A percentile compares a stretch with the other conserved stretches of the same genome.
Conservation (phyloP, 2,888 invertebrate species). For the Adela reaumurella region DNA sequence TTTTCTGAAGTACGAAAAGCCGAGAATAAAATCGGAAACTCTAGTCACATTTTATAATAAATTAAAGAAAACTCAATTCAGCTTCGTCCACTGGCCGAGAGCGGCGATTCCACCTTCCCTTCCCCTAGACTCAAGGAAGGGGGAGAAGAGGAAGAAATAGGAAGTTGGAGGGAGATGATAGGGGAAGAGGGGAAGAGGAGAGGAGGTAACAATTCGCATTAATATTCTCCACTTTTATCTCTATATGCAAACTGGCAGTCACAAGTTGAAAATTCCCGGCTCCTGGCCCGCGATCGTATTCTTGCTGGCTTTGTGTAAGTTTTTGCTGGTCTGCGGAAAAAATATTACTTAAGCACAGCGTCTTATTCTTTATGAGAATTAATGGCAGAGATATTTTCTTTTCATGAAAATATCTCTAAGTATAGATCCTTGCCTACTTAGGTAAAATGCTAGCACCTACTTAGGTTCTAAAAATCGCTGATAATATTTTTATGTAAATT, state of each 20-base stretch:
- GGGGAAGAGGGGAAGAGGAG: conserved; percentile 17
- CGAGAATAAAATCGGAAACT: no score
- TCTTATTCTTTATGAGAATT: no score
- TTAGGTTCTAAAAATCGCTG: no score
- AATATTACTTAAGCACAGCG: not conserved
- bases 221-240: conserved; percentile 58
- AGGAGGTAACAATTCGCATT: conserved; percentile 44
- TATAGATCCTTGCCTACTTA: no score
- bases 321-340: not conserved
- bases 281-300: conserved; percentile 33
- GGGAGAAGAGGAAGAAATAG: not conserved
- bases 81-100: conserved; percentile 37
- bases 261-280: conserved; percentile 29
- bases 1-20: no score
- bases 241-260: conserved; percentile 57
- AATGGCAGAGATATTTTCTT: no score
- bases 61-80: not conserved
- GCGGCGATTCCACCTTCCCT: conserved; percentile 15
- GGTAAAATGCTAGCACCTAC: no score
- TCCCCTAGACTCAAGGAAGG: conserved; percentile 11
- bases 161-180: conserved; percentile 19
- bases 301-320: not conserved
- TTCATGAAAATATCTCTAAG: no score
- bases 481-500: no score
- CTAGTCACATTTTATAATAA: not conserved